Conservation (phyloP, 2,797 vertebrate genomes). For the Coccyzus lansbergi region DNA sequence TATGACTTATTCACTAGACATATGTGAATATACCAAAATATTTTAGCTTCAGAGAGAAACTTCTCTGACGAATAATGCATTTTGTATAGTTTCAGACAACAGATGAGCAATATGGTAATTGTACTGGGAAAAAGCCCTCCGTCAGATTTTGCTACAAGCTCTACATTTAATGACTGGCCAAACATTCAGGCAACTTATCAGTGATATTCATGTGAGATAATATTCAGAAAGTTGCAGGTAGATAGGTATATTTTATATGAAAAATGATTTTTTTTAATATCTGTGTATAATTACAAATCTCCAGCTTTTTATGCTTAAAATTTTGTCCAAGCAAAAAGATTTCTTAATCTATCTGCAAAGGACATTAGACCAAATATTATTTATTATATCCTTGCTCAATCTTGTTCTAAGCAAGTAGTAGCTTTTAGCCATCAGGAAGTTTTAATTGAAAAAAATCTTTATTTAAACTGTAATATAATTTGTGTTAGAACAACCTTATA, state of each 20-base stretch:
- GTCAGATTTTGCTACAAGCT: background rate
- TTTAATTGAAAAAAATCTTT: background rate
- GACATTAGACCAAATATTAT: background rate
- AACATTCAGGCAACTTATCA: constrained; percentile 21
- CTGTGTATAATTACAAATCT: background rate
- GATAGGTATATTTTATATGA: background rate
- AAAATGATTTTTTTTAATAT: background rate
- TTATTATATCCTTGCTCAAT: background rate
- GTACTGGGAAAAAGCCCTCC: background rate
- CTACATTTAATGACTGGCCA: background rate
- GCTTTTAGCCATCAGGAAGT: background rate
- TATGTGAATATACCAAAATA: background rate
- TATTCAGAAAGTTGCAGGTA: background rate
- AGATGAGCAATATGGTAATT: constrained; percentile 2
- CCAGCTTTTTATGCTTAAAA: background rate
- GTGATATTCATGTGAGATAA: background rate
- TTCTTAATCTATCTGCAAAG: background rate
- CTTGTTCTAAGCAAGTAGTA: background rate
- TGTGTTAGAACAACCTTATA: background rate
- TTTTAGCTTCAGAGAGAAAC: background rate
- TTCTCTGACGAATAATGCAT: background rate
- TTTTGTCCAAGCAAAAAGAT: background rate
- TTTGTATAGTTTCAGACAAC: background rate
- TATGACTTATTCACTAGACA: background rate
- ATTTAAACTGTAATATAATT: background rate